Evolutionary conservation across 2,888 invertebrate species (phyloP).

Genomic region (Ametastegia equiseti): DNA sequence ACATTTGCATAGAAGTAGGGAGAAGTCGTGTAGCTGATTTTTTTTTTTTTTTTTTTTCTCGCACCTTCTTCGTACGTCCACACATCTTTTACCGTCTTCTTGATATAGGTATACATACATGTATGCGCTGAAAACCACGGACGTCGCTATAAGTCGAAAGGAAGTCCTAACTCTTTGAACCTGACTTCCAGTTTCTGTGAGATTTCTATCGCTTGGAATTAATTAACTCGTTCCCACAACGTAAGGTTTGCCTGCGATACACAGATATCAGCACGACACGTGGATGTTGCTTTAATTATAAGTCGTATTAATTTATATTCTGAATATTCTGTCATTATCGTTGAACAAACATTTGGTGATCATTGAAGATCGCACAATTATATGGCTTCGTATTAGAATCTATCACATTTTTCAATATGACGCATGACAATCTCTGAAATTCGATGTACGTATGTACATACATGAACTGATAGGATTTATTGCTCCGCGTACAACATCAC

Average conservation of each 20-base stretch:
- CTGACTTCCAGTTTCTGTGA: slow-evolving; percentile 9
- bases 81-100: not conserved
- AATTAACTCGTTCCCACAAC: slow-evolving; percentile 1
- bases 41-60: not conserved
- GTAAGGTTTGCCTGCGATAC: not conserved
- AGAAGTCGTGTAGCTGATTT: slow-evolving; percentile 1
- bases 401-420: no score
- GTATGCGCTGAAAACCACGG: not conserved
- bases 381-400: no score
- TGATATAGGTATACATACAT: not conserved
- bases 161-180: slow-evolving; percentile 25
- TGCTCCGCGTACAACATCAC: no score
- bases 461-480: no score
- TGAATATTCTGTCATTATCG: no score
- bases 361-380: no score
- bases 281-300: no score
- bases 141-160: slow-evolving; percentile 12
- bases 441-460: no score
- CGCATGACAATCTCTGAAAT: no score
- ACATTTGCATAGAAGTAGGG: slow-evolving; percentile 31
- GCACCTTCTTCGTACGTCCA: not conserved
- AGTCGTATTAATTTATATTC: no score
- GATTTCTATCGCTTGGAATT: slow-evolving; percentile 32
- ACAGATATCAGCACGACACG: not conserved
- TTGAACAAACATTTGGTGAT: no score